Evolutionary conservation across 2,797 vertebrate species (phyloP).

Genomic region (Rhinella marina): DNA sequence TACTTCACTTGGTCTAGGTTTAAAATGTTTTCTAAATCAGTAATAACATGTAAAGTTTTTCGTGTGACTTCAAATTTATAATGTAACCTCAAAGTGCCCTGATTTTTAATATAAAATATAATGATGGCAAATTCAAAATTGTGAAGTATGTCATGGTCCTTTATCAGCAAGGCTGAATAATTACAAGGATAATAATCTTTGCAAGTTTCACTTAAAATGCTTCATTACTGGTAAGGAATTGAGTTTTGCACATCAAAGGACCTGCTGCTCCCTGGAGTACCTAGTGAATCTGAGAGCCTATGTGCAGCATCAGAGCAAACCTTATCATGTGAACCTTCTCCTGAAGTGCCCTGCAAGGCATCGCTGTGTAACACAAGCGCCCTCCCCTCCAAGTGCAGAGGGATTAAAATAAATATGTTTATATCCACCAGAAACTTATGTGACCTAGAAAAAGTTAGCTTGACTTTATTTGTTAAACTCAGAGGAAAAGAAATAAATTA

Average conservation of each 20-base stretch:
- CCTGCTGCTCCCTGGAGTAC: constrained; percentile 52
- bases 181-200: constrained; percentile 56
- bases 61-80: not conserved
- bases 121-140: constrained; percentile 1
- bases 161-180: constrained; percentile 56
- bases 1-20: not conserved
- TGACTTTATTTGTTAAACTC: constrained; percentile 26
- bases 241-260: constrained; percentile 58
- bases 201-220: constrained; percentile 54
- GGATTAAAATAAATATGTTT: constrained; percentile 53
- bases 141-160: constrained; percentile 32
- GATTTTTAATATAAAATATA: constrained; percentile 27
- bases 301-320: constrained; percentile 49
- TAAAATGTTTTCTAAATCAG: not conserved
- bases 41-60: not conserved
- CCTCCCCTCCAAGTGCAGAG: constrained; percentile 19
- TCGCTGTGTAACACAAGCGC: constrained; percentile 22
- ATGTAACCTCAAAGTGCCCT: constrained; percentile 9
- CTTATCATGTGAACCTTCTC: constrained; percentile 41
- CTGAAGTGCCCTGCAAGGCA: constrained; percentile 49
- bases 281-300: constrained; percentile 38
- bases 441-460: constrained; percentile 54
- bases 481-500: constrained; percentile 34
- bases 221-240: constrained; percentile 56
- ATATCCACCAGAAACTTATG: constrained; percentile 38